A percentile compares a stretch with the other conserved stretches of the same genome.
Evolutionary conservation across 1,140 invertebrate species (phyloP).

Genomic region (Chironomus striatipennis): DNA sequence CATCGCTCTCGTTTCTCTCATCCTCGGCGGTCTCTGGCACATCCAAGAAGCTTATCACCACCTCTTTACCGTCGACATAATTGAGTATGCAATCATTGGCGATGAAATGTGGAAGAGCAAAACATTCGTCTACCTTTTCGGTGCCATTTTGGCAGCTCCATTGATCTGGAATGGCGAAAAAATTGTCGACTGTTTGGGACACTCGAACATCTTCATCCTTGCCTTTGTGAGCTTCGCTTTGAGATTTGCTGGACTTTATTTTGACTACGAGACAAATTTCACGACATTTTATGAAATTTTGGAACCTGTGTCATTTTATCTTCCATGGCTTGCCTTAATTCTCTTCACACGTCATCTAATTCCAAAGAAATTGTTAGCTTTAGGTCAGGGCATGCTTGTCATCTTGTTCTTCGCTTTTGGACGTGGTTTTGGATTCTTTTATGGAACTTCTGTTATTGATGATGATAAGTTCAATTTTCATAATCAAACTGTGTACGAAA

Average conservation of each 20-base stretch:
- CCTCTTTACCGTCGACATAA: slow-evolving; percentile 37
- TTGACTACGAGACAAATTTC: slow-evolving; percentile 47
- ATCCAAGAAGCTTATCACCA: background rate
- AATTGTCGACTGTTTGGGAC: slow-evolving; percentile 74
- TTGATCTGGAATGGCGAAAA: slow-evolving; percentile 70
- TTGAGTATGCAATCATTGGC: slow-evolving; percentile 43
- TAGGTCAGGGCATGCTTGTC: slow-evolving; percentile 72
- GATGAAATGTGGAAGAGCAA: background rate
- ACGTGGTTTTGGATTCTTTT: slow-evolving; percentile 32
- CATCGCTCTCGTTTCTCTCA: slow-evolving; percentile 54
- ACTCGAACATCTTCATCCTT: slow-evolving; percentile 72
- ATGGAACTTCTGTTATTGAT: background rate
- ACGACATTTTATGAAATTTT: slow-evolving; percentile 61
- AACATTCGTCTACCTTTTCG: slow-evolving; percentile 39
- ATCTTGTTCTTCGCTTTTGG: slow-evolving; percentile 75
- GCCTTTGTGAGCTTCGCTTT: slow-evolving; percentile 72
- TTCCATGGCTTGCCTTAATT: slow-evolving; percentile 76
- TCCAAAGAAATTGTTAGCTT: slow-evolving; percentile 67
- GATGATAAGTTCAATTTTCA: background rate
- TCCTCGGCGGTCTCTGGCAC: slow-evolving; percentile 40
- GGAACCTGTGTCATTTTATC: slow-evolving; percentile 70
- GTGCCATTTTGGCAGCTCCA: slow-evolving; percentile 55
- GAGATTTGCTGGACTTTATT: slow-evolving; percentile 60
- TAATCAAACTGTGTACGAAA: background rate
- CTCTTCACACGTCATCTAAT: slow-evolving; percentile 72